phyloP scores from a whole-genome alignment of 2,113 vertebrate genomes.

The Diadophis punctatus region DNA sequence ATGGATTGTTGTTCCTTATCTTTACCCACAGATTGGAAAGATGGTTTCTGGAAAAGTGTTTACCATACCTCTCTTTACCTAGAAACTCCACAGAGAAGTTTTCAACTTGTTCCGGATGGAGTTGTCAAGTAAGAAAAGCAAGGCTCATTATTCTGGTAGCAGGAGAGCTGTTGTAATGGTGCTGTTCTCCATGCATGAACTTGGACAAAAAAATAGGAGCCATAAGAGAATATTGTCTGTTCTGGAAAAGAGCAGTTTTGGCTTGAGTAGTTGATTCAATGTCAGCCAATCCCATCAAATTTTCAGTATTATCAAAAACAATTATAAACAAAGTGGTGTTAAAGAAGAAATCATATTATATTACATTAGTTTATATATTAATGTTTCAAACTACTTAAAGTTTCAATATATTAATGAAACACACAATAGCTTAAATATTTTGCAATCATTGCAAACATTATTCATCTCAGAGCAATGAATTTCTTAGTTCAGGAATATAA shows the following conservation, averaged over 20 bases:
- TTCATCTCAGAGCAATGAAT: conserved; percentile 25
- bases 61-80: not conserved
- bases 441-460: conserved; percentile 15
- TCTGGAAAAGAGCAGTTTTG: not conserved
- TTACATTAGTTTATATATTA: not conserved
- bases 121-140: not conserved
- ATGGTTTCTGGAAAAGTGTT: not conserved
- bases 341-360: not conserved
- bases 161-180: not conserved
- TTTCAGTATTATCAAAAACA: not conserved
- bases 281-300: not conserved
- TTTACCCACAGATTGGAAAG: not conserved
- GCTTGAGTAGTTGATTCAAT: not conserved
- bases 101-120: not conserved
- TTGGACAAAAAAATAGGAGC: not conserved
- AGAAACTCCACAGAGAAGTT: not conserved
- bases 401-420: not conserved
- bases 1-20: not conserved
- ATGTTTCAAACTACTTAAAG: no score
- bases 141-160: not conserved
- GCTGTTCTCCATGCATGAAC: not conserved
- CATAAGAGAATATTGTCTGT: not conserved
- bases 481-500: not conserved
- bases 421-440: not conserved
- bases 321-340: not conserved